These are phyloP conservation scores for Colostygia pectinataria DNA, from an alignment of 2,888 invertebrate species.

Conservation along the genomic window DNA sequence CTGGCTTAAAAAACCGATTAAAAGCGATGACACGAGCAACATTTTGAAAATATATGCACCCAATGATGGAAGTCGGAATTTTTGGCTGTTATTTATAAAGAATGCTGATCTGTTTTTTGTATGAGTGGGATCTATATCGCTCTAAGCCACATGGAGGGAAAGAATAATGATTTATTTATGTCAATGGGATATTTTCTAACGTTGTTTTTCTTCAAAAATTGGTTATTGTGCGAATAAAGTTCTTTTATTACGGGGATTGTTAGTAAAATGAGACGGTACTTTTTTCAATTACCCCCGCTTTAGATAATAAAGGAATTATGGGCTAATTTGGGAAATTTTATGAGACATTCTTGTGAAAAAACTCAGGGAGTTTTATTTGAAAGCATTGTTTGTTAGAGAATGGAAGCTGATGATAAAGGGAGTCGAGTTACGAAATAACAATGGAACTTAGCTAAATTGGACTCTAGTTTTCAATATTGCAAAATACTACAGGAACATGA, in stretches of 20 bases:
- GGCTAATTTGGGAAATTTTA: constrained; percentile 62
- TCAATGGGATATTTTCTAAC: constrained; percentile 72
- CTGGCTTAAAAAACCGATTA: no score
- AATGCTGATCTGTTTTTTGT: not conserved
- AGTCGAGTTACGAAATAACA: constrained; percentile 25
- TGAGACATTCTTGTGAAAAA: constrained; percentile 44
- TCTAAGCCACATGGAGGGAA: constrained; percentile 44
- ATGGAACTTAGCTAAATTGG: constrained; percentile 16
- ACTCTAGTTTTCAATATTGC: not conserved
- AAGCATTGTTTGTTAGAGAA: constrained; percentile 35
- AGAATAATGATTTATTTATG: constrained; percentile 82
- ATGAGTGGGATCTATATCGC: constrained; percentile 16
- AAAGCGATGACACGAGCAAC: no score
- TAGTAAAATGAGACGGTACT: constrained; percentile 76
- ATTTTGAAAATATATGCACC: no score
- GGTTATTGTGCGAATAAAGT: constrained; percentile 79
- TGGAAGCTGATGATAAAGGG: constrained; percentile 20
- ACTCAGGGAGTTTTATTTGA: constrained; percentile 29
- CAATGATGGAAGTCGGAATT: no score
- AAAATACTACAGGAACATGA: not conserved
- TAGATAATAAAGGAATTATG: constrained; percentile 66
- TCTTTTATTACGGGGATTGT: constrained; percentile 68
- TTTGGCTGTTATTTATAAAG: no score
- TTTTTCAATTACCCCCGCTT: constrained; percentile 65
- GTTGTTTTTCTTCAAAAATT: constrained; percentile 75